Conservation (phyloP, 1,140 invertebrate species). For the Zaprionus ornatus region DNA sequence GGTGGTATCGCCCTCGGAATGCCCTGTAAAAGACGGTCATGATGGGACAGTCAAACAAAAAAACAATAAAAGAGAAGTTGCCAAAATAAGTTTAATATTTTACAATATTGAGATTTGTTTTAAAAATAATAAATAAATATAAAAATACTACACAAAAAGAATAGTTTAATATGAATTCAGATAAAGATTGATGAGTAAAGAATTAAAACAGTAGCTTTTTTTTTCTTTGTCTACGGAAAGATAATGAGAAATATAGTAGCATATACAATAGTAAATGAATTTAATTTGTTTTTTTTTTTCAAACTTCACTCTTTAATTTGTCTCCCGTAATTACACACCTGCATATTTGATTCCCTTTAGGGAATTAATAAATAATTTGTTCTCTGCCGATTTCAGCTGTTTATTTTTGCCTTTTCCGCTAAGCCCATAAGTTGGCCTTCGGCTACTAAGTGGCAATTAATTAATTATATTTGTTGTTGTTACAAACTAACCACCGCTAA, state of each 20-base stretch:
- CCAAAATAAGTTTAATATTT: neutral
- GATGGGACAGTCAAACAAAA: neutral
- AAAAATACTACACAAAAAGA: no score
- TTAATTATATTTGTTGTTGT: constrained; percentile 42
- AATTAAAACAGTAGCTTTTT: no score
- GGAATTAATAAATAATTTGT: neutral
- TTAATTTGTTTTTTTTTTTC: neutral
- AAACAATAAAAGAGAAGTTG: neutral
- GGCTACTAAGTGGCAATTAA: constrained; percentile 47
- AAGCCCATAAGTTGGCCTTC: constrained; percentile 14
- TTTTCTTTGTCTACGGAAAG: no score
- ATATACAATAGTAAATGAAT: no score
- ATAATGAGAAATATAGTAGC: no score
- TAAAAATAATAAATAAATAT: no score
- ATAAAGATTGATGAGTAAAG: no score
- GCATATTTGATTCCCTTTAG: neutral
- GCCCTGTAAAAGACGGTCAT: neutral
- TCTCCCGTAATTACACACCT: neutral
- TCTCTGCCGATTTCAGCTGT: neutral
- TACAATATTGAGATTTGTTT: neutral
- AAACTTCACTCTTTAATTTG: neutral
- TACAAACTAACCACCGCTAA: neutral
- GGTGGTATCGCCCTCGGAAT: neutral
- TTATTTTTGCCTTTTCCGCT: constrained; percentile 13
- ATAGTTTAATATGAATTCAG: no score